Base-by-base conservation (phyloP, 2,888 invertebrate species). In the Hydropsyche betteni region DNA sequence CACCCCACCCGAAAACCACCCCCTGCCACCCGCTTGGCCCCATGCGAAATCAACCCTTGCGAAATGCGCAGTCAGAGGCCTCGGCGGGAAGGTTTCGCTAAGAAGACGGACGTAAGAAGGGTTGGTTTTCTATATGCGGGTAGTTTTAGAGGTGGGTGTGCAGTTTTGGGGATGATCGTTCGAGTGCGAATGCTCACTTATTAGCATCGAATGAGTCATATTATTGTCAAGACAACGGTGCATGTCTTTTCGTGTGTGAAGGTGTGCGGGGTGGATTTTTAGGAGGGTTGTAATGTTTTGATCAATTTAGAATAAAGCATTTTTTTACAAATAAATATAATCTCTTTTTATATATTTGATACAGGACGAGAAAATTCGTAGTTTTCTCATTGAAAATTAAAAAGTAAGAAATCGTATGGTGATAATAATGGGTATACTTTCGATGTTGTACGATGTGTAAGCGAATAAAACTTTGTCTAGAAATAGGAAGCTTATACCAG, bases 151-250 rank as follows among this genome's bases (percentile, higher is more conserved):
- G 44, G 24, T 10, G 52, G n/a, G 52, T 16, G 55, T 38, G 52
- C 16, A 58, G 6, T 58, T 38, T 14, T 58, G 12, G 36, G 24
- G 72, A 61, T 70, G 52, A 53, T 70, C 53, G 70, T 14, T 53
- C 51, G 64, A 14, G 68, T 38, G 72, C 24, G 73, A 76, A 76
- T 76, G 76, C 69, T 74, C 74, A 76, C 58, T 74, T 76, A 74
- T 76, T 75, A 75, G 68, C 72, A 75, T 68, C 72, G 76, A 61
- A 69, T 76, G 74, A 76, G 74, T 76, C 76, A 76, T 69, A 74
- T 69, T 74, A 58, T 76, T 74, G 76, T 76, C 75, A 69, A 69
- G 75, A 75, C 75, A 70, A 75, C 75, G 72, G 36, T 38, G 72
- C 72, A 50, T n/a, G 50, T 72, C 71, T 51, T 72, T 50, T 61